Evolutionary conservation across 2,113 vertebrate genomes (phyloP), one percentile per base, ranked within the genome.

Genomic region (Vidua chalybeata): DNA sequence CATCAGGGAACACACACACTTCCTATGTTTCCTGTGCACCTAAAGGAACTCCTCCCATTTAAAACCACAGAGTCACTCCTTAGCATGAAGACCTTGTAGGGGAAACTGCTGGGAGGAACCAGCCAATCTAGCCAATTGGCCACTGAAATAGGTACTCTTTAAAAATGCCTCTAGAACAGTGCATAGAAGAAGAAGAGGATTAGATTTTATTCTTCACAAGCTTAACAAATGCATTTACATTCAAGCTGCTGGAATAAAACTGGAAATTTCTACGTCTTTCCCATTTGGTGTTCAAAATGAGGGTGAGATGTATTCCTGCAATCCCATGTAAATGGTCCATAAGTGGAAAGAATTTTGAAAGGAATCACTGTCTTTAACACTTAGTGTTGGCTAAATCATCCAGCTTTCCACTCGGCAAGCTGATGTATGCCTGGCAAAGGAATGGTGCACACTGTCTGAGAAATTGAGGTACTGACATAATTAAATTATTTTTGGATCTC

Each of bases 41-140:
- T 24, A 54, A 49, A 74, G 17, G 16, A 85, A 52, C 26, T 54
- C 27, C 21, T 67, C 20, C 28, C 10, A 45, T 54, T 64, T 56
- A 33, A 58, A 83, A 83, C 19, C 20, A 52, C 0, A 0, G 6
- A 75, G 18, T 49, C 22, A 28, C 15, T n/a, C 43, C 8, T 49
- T 15, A 88, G n/a, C 16, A 14, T n/a, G 27, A 72, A 72, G 66
- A 51, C 13, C 15, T 37, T 56, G 14, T 5, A 3, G 2, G 2
- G 2, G 4, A 76, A 88, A 61, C 24, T 39, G 14, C 11, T 2
- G 0, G 6, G 27, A 80, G 9, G 55, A 69, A 62, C 10, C 30
- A 45, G 14, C 7, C 0, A 0, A 52, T 39, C 45, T 33, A 61
- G 49, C 10, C 28, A 87, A 2, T 1, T 30, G 10, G 33, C 2